Evolutionary conservation across 1,140 invertebrate genomes (phyloP).

Genomic region (Liolophura sinensis): DNA sequence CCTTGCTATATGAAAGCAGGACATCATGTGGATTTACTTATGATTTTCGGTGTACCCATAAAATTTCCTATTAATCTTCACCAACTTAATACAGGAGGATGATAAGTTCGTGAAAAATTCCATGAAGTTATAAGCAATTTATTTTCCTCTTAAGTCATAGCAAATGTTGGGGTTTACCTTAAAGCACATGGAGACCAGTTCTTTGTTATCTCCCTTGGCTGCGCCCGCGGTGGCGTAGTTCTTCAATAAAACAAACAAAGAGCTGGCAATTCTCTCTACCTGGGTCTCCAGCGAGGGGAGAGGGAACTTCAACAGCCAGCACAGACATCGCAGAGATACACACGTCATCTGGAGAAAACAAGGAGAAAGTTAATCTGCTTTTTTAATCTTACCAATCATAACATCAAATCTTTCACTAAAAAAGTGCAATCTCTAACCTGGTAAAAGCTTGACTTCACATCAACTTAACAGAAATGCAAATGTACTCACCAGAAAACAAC

Average conservation of each 20-base stretch:
- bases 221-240: conserved; percentile 84
- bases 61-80: too few relatives aligned
- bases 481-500: too few relatives aligned
- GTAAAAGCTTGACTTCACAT: too few relatives aligned
- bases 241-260: conserved; percentile 83
- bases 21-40: too few relatives aligned
- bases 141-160: too few relatives aligned
- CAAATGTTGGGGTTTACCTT: conserved; percentile 67
- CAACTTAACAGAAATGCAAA: too few relatives aligned
- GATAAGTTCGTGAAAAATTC: too few relatives aligned
- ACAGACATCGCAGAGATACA: conserved; percentile 58
- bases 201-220: conserved; percentile 84
- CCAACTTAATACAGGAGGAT: too few relatives aligned
- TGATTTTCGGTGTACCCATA: too few relatives aligned
- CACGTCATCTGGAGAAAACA: conserved; percentile 45
- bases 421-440: background rate
- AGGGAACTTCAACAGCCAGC: conserved; percentile 70
- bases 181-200: conserved; percentile 84
- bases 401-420: background rate
- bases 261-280: conserved; percentile 69
- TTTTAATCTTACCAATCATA: background rate
- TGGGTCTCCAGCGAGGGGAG: conserved; percentile 71
- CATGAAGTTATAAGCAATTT: too few relatives aligned
- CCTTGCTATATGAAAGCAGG: too few relatives aligned
- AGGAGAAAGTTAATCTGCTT: conserved; percentile 1